Conservation (phyloP, 2,113 vertebrate genomes). For the Antennarius striatus region DNA sequence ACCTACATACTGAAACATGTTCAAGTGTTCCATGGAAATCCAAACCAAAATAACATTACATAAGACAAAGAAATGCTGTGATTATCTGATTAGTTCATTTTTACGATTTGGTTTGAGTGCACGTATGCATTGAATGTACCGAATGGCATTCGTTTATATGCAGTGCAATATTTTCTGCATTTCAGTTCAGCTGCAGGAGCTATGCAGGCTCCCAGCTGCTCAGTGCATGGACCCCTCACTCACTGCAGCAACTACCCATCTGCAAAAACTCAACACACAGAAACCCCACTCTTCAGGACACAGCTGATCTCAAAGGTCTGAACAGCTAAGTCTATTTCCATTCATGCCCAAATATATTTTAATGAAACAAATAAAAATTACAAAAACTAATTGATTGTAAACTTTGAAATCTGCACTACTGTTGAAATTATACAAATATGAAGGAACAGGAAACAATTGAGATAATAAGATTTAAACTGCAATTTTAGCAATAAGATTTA, state of each 20-base stretch:
- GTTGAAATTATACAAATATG: too few species aligned
- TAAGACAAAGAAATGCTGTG: neutral
- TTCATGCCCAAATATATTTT: neutral
- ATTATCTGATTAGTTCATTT: neutral
- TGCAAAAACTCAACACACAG: slow-evolving; percentile 12
- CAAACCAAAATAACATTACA: neutral
- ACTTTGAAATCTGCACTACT: too few species aligned
- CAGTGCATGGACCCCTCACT: slow-evolving; percentile 24
- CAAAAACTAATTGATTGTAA: too few species aligned
- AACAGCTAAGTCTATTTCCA: neutral
- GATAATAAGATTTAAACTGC: too few species aligned
- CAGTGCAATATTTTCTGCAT: slow-evolving; percentile 11
- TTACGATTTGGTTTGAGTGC: neutral
- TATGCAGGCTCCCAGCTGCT: slow-evolving; percentile 81
- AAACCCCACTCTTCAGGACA: neutral
- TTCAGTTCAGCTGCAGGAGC: slow-evolving; percentile 85
- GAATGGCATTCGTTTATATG: neutral
- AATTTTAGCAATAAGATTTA: neutral
- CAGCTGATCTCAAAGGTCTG: slow-evolving; percentile 53
- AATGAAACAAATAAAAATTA: too few species aligned
- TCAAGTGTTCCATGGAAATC: neutral
- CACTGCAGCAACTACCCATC: neutral
- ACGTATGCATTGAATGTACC: neutral
- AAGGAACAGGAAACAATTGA: too few species aligned
- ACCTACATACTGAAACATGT: neutral